A percentile compares a stretch with the other conserved stretches of the same genome.
phyloP scores from a whole-genome alignment of 2,888 invertebrate species.

The Halictus quadricinctus region DNA sequence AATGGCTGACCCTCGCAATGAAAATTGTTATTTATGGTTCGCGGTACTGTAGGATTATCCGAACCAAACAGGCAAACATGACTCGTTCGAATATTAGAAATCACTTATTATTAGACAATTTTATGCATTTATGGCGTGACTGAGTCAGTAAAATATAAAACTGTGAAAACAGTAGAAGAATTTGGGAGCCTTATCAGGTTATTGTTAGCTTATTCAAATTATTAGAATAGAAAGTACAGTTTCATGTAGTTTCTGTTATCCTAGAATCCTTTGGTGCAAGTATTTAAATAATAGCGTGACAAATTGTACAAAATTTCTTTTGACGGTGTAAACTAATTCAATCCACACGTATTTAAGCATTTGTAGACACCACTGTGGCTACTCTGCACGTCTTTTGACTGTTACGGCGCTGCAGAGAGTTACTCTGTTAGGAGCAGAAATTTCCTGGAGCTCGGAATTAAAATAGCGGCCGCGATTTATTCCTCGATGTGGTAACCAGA shows the following conservation, averaged over 20 bases:
- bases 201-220: not conserved
- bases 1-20: not conserved
- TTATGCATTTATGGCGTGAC: not conserved
- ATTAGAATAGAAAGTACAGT: not conserved
- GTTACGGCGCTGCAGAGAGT: not conserved
- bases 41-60: not conserved
- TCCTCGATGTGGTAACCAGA: not conserved
- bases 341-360: not conserved
- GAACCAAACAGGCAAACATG: not conserved
- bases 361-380: not conserved
- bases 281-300: no score
- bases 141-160: not conserved
- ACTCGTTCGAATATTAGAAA: no score
- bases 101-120: no score
- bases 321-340: not conserved
- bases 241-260: not conserved
- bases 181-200: not conserved
- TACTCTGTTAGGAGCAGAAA: not conserved
- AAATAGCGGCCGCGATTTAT: slow-evolving; percentile 27
- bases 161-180: not conserved
- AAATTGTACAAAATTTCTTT: not conserved
- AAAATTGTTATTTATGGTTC: not conserved
- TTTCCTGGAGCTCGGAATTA: slow-evolving; percentile 12
- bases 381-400: not conserved
- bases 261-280: no score